phyloP scores from a whole-genome alignment of 2,113 vertebrate species.

The Scalopus aquaticus region DNA sequence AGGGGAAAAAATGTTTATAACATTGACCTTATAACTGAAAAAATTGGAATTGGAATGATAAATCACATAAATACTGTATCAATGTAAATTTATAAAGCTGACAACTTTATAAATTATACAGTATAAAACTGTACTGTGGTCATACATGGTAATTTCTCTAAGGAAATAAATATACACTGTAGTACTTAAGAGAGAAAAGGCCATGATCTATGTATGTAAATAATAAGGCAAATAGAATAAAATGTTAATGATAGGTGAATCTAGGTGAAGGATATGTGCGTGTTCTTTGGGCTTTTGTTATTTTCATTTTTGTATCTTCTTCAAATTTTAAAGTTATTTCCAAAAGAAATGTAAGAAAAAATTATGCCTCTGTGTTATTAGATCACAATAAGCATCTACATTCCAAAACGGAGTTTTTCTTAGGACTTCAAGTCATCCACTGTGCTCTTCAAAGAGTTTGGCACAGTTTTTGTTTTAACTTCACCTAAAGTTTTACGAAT shows the following conservation, averaged over 20 bases:
- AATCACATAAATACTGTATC: constrained; percentile 5
- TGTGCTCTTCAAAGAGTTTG: constrained; percentile 26
- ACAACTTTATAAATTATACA: too few relatives aligned
- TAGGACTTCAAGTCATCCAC: not conserved
- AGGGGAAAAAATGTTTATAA: not conserved
- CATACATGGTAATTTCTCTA: constrained; percentile 10
- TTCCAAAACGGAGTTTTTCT: not conserved
- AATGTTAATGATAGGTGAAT: not conserved
- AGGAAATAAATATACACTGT: not conserved
- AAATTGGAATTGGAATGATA: not conserved
- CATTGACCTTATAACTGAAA: not conserved
- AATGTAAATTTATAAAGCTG: constrained; percentile 28
- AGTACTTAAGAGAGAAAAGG: not conserved
- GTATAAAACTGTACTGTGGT: not conserved
- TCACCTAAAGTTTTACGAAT: constrained; percentile 41
- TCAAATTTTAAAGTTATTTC: constrained; percentile 39
- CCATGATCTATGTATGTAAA: not conserved
- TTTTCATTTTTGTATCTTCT: constrained; percentile 18
- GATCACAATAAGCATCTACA: not conserved
- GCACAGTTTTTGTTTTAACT: not conserved
- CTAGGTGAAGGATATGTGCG: not conserved
- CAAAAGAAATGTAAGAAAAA: constrained; percentile 31
- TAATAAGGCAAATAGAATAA: not conserved
- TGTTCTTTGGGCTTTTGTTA: not conserved
- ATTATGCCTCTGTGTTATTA: not conserved